Percentiles rank a stretch among this genome's conserved stretches.
Evolutionary conservation across 1,140 invertebrate genomes (phyloP).

Genomic region (Drosophila obscura): DNA sequence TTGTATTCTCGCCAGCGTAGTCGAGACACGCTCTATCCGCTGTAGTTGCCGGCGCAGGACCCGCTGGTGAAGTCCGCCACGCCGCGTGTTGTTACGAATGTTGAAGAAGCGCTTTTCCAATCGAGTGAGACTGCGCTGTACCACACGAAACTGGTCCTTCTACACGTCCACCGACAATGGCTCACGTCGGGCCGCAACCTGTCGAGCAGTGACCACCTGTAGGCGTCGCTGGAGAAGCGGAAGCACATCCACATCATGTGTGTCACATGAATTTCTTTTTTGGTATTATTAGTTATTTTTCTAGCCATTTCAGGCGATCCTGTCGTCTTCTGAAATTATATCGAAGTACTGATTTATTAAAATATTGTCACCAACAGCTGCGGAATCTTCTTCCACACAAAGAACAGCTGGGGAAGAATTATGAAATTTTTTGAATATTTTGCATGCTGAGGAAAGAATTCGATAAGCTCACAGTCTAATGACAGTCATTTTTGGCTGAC

Average conservation of each 20-base stretch:
- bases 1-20: constrained; percentile 8
- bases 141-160: constrained; percentile 43
- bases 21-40: constrained; percentile 25
- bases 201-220: constrained; percentile 7
- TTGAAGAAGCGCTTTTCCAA: constrained; percentile 29
- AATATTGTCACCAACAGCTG: too few species aligned
- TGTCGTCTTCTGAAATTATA: too few species aligned
- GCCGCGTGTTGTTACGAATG: constrained; percentile 31
- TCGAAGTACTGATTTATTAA: too few species aligned
- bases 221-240: constrained; percentile 34
- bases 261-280: too few species aligned
- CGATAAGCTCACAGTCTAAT: too few species aligned
- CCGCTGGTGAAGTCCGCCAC: constrained; percentile 12
- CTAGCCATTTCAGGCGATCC: too few species aligned
- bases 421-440: too few species aligned
- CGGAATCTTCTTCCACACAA: too few species aligned
- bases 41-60: constrained; percentile 42
- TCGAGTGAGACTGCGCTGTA: constrained; percentile 36
- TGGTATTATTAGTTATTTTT: too few species aligned
- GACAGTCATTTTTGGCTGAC: too few species aligned
- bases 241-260: constrained; percentile 58
- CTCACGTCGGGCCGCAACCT: constrained; percentile 22
- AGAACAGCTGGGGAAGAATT: too few species aligned
- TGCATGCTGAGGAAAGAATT: too few species aligned
- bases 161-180: constrained; percentile 38